Evolutionary conservation across 2,113 vertebrate species (phyloP).

Genomic region (Hypanus sabinus): DNA sequence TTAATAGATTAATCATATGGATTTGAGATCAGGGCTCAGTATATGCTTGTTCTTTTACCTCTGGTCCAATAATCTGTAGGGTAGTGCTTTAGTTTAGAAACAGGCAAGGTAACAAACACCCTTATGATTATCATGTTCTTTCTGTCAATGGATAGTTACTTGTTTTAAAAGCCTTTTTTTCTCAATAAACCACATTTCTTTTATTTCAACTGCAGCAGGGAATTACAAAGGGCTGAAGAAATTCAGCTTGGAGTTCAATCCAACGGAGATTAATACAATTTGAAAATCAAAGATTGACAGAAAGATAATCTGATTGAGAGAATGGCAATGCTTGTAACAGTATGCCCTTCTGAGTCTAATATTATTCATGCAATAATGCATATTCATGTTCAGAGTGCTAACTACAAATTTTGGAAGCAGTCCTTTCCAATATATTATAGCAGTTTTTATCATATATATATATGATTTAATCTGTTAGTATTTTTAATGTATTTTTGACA

Average conservation of each 20-base stretch:
- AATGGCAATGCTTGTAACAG: neutral
- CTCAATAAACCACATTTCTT: neutral
- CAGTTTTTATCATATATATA: too few relatives aligned
- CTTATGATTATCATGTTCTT: neutral
- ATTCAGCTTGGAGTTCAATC: neutral
- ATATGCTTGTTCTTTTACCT: neutral
- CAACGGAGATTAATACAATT: neutral
- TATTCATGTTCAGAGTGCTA: neutral
- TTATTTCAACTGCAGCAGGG: neutral
- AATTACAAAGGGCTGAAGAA: neutral
- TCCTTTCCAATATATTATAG: neutral
- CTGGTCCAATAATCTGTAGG: neutral
- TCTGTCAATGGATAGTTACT: neutral
- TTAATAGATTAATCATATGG: neutral
- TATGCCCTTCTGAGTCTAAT: neutral
- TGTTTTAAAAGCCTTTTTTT: too few relatives aligned
- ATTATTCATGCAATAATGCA: neutral
- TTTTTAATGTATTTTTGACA: too few relatives aligned
- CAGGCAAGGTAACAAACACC: neutral
- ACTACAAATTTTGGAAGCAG: neutral
- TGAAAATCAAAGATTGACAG: neutral
- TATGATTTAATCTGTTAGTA: too few relatives aligned
- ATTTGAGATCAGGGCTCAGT: neutral
- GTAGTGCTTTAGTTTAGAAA: neutral
- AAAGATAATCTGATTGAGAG: neutral